Conservation (phyloP, 2,113 vertebrate species). For the Axis porcinus region DNA sequence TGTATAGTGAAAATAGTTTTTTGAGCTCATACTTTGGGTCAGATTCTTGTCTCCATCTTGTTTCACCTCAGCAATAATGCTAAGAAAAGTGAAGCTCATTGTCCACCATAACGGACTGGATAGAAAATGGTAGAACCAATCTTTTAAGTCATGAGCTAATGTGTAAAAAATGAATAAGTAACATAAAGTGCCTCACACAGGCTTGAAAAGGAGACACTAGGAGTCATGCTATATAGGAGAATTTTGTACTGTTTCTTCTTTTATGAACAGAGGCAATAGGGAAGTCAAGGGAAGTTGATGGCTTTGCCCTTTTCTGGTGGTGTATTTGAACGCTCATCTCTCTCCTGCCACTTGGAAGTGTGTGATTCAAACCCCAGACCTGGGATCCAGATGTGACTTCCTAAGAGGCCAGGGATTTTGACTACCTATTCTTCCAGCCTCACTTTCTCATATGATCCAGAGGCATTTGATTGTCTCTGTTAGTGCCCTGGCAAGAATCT, state of each 20-base stretch:
- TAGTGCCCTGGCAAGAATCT: neutral
- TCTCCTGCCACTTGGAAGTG: neutral
- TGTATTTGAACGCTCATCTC: neutral
- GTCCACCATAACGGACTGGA: neutral
- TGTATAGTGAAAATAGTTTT: neutral
- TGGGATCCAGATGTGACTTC: neutral
- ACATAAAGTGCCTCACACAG: neutral
- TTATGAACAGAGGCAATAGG: neutral
- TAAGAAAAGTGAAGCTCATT: neutral
- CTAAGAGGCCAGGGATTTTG: neutral
- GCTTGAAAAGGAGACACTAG: too few species aligned
- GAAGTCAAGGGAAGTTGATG: neutral
- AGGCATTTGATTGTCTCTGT: neutral
- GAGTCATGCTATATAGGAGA: neutral
- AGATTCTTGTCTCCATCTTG: neutral
- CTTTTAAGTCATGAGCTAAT: neutral
- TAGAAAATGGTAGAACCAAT: neutral
- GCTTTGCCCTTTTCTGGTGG: neutral
- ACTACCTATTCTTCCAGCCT: neutral
- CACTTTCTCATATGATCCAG: neutral
- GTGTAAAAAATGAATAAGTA: neutral
- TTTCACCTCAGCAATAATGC: neutral
- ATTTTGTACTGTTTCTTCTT: neutral
- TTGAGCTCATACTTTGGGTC: neutral
- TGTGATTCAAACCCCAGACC: neutral